Conservation (phyloP, 2,113 vertebrate species). For the Zootoca vivipara region DNA sequence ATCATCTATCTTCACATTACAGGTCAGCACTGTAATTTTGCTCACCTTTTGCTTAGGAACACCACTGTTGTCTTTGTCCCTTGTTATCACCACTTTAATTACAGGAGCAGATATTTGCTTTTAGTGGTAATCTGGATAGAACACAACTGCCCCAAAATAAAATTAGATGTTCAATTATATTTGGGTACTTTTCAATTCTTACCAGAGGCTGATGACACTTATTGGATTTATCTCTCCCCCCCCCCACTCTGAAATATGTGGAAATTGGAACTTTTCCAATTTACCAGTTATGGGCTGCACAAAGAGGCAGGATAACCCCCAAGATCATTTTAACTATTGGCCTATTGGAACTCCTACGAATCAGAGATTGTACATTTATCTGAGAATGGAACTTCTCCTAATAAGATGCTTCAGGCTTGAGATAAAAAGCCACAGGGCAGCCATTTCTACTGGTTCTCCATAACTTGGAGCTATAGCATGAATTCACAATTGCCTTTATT, state of each 20-base stretch:
- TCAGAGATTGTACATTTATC: constrained; percentile 14
- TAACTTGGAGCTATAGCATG: background rate
- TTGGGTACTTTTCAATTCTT: background rate
- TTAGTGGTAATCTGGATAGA: constrained; percentile 18
- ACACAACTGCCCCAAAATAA: constrained; percentile 8
- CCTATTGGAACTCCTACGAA: background rate
- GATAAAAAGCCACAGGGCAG: background rate
- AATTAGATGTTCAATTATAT: background rate
- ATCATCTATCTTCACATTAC: background rate
- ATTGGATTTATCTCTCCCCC: constrained; percentile 5
- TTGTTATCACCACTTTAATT: background rate
- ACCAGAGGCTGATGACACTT: background rate
- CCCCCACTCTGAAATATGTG: constrained; percentile 30
- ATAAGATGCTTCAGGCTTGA: constrained; percentile 13
- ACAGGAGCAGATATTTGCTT: background rate
- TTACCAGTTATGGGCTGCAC: background rate
- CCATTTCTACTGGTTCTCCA: background rate
- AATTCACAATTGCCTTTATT: constrained; percentile 19
- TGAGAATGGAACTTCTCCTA: constrained; percentile 11
- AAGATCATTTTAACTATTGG: constrained; percentile 25
- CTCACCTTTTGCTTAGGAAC: background rate
- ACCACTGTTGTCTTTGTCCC: background rate
- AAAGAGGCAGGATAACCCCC: background rate
- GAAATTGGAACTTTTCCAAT: constrained; percentile 4
- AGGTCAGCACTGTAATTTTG: background rate